Base-by-base conservation (phyloP, 2,113 vertebrate species). In the Lepisosteus oculatus region DNA sequence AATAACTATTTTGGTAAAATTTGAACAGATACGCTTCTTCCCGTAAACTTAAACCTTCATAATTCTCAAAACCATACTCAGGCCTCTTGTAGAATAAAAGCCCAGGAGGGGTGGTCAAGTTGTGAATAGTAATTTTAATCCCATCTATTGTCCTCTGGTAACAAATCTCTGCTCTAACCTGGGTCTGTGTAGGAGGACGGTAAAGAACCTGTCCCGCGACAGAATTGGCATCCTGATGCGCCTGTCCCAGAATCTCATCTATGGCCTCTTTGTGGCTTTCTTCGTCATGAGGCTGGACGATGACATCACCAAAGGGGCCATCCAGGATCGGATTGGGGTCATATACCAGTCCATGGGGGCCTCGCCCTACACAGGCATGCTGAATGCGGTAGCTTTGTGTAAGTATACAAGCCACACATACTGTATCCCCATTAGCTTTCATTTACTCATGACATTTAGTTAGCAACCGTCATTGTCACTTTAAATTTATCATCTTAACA, bases 351-450 rank as follows among this genome's bases (percentile, higher is more conserved):
- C 92, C 0, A 83, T 97, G 68, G 95, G 91, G 0, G 93, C 94
- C 11, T 85, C 86, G 0, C 95, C 96, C 0, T 97, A 98, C 85
- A 97, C 94, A 0, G 97, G 97, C 80, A 94, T 98, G 92, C 94
- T 99, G 75, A 98, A 98, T 6, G 94, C 95, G 1, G 91, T 96
- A 47, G 93, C 89, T 13, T 87, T 98, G 73, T 98, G 97, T 99
- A 85, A 96, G 96, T 95, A 71, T 12, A 5, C 15, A 14, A 29
- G 13, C 29, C 2, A 29, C 29, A 29, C 1, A n/a, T n/a, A n/a
- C n/a, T n/a, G 29, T 29, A 29, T 29, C 29, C 29, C 29, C 29
- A 29, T 29, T 29, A 29, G 1, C 29, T 2, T 29, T 29, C 29
- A 29, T 29, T 29, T 29, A 29, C 15, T 17, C 15, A 17, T 17